These are phyloP conservation scores for Hesperia comma DNA, from an alignment of 2,888 invertebrate genomes.

Conservation along the genomic window DNA sequence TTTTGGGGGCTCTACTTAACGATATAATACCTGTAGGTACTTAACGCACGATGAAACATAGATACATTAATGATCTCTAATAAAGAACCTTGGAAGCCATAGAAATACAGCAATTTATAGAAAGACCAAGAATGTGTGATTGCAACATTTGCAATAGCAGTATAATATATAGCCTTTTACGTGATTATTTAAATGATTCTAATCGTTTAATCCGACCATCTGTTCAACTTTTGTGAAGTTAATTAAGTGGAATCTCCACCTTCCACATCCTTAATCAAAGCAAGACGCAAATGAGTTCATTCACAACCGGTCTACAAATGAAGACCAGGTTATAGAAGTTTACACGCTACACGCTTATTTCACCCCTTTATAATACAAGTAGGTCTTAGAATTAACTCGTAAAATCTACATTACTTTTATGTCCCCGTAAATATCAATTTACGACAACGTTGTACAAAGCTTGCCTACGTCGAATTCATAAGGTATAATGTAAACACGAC, in stretches of 20 bases:
- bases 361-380: not conserved
- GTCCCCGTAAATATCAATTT: conserved; percentile 40
- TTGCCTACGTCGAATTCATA: conserved; percentile 38
- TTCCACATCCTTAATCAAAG: conserved; percentile 4
- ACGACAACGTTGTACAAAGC: conserved; percentile 38
- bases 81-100: too few relatives aligned
- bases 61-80: too few relatives aligned
- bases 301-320: not conserved
- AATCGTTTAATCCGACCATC: conserved; percentile 4
- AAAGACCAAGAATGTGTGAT: too few relatives aligned
- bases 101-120: too few relatives aligned
- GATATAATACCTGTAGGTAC: too few relatives aligned
- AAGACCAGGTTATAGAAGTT: not conserved
- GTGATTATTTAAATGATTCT: not conserved
- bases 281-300: conserved; percentile 3
- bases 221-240: not conserved
- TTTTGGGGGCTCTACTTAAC: too few relatives aligned
- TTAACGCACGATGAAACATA: too few relatives aligned
- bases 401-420: conserved; percentile 28
- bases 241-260: conserved; percentile 2
- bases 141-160: too few relatives aligned
- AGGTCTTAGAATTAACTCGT: conserved; percentile 22
- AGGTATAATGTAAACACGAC: conserved; percentile 43
- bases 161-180: too few relatives aligned
- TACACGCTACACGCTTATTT: conserved; percentile 5